phyloP scores from a whole-genome alignment of 2,113 vertebrate genomes.

The Cochlearius cochlearius region DNA sequence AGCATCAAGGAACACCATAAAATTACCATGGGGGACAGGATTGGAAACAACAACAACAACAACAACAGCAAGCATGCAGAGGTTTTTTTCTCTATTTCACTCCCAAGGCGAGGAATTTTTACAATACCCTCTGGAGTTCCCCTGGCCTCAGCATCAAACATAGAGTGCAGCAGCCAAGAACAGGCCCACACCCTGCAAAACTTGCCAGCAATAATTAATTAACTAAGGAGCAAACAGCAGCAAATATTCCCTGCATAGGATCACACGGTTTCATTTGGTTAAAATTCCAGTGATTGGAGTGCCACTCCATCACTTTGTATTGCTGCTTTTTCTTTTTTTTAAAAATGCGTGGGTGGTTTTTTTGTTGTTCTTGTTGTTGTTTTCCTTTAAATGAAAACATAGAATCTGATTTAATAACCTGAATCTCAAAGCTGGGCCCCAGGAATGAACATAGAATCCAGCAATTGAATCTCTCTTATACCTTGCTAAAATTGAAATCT shows the following conservation, averaged over 20 bases:
- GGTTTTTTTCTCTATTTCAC: conserved; percentile 28
- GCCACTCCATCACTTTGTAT: conserved; percentile 45
- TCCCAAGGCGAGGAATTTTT: conserved; percentile 68
- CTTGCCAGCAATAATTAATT: conserved; percentile 70
- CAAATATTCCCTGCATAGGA: conserved; percentile 55
- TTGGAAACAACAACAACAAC: background rate
- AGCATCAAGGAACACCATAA: background rate
- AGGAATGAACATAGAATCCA: background rate
- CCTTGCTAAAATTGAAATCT: background rate
- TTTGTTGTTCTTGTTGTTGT: conserved; percentile 1
- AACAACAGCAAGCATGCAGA: background rate
- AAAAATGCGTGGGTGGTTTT: background rate
- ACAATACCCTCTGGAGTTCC: conserved; percentile 69
- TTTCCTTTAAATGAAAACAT: conserved; percentile 20
- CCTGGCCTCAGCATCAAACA: conserved; percentile 69
- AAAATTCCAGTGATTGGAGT: conserved; percentile 52
- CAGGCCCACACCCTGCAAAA: conserved; percentile 57
- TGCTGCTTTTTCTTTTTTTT: background rate
- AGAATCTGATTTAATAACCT: conserved; percentile 7
- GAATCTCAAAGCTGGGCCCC: background rate
- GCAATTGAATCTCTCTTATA: background rate
- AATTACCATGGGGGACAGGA: conserved; percentile 1
- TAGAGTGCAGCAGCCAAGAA: conserved; percentile 56
- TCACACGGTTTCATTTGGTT: conserved; percentile 57
- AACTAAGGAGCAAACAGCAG: conserved; percentile 61